phyloP scores from a whole-genome alignment of 2,113 vertebrate species.

The Paraplagusia blochii region DNA sequence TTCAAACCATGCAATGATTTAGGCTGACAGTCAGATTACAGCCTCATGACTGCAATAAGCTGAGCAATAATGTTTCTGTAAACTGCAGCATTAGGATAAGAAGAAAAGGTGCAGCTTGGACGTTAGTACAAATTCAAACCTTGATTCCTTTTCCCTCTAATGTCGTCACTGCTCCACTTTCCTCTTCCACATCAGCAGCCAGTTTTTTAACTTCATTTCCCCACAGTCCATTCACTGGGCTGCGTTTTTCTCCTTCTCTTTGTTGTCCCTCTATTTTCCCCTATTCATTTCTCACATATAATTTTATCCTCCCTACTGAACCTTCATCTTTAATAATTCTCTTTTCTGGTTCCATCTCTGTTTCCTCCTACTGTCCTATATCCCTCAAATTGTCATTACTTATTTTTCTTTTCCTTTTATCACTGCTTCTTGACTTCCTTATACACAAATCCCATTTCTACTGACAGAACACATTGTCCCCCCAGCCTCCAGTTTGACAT shows the following conservation, averaged over 20 bases:
- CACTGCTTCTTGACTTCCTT: background rate
- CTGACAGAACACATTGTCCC: conserved; percentile 24
- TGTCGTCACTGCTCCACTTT: background rate
- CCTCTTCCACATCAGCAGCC: background rate
- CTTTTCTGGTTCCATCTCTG: background rate
- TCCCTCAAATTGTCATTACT: background rate
- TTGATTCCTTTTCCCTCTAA: background rate
- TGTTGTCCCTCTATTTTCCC: background rate
- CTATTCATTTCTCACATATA: background rate
- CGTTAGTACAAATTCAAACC: conserved; percentile 12
- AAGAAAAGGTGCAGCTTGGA: background rate
- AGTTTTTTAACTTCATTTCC: background rate
- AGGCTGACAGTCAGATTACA: conserved; percentile 27
- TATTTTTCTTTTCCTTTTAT: background rate
- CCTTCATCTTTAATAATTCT: background rate
- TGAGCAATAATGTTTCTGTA: conserved; percentile 12
- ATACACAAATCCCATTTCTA: conserved; percentile 6
- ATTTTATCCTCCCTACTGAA: background rate
- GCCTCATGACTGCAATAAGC: background rate
- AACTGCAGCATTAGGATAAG: conserved; percentile 24
- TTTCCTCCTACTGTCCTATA: background rate
- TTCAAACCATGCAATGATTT: conserved; percentile 22
- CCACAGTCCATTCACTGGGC: too few species aligned
- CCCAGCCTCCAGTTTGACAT: conserved; percentile 44
- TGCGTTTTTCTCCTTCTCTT: background rate